Conservation (phyloP, 2,113 vertebrate genomes). For the Haemorhous mexicanus region DNA sequence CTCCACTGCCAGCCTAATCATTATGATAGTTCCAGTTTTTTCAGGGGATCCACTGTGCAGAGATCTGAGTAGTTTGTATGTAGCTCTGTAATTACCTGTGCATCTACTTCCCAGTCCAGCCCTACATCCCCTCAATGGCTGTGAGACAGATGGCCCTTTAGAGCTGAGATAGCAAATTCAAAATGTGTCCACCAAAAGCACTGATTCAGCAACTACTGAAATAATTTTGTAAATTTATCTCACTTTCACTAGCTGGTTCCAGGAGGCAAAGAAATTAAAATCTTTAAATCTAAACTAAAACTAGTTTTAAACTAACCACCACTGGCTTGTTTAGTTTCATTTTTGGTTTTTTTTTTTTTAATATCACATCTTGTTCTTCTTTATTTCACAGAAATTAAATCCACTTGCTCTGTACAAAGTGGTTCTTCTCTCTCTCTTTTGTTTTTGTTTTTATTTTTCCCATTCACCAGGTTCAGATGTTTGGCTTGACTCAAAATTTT, state of each 20-base stretch:
- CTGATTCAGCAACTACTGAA: slow-evolving; percentile 34
- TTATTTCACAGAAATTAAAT: not conserved
- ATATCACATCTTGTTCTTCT: not conserved
- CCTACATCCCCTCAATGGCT: slow-evolving; percentile 4
- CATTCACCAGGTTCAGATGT: not conserved
- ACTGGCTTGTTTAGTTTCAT: rapidly evolving
- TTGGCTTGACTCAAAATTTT: not conserved
- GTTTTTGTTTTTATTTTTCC: not conserved
- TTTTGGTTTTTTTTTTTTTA: not conserved
- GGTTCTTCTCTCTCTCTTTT: not conserved
- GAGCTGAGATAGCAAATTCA: slow-evolving; percentile 20
- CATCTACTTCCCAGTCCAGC: slow-evolving; percentile 11
- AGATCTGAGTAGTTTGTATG: slow-evolving; percentile 11
- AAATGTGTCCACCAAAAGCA: slow-evolving; percentile 29
- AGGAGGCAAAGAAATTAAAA: not conserved
- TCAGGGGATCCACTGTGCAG: slow-evolving; percentile 44
- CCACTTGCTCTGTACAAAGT: not conserved
- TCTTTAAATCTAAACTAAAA: not conserved
- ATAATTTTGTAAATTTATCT: not conserved
- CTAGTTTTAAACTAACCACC: not conserved
- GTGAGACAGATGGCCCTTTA: slow-evolving; percentile 44
- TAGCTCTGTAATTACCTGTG: slow-evolving; percentile 44
- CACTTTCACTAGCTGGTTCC: not conserved
- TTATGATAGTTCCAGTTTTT: slow-evolving; percentile 25
- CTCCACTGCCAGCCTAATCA: slow-evolving; percentile 24